These are phyloP conservation scores for Neotoxoptera formosana DNA, from an alignment of 1,140 invertebrate species.

Conservation along the genomic window DNA sequence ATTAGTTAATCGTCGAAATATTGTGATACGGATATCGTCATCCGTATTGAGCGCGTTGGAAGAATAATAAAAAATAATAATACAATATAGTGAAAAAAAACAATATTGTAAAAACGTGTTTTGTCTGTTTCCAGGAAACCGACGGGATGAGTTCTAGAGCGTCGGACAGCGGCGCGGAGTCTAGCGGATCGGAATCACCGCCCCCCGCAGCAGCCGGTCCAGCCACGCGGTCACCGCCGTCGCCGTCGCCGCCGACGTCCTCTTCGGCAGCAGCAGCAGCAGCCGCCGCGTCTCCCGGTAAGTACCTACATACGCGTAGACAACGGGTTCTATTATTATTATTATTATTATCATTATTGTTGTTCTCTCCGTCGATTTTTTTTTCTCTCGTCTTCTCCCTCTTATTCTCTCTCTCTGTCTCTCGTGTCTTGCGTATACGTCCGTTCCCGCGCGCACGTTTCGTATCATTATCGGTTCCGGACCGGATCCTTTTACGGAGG, in stretches of 20 bases:
- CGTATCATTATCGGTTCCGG: constrained; percentile 49
- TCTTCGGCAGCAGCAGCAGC: not conserved
- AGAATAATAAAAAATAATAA: not conserved
- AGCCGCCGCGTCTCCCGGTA: constrained; percentile 48
- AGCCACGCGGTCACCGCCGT: constrained; percentile 1
- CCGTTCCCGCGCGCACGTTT: not conserved
- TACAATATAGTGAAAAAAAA: not conserved
- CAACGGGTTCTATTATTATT: constrained; percentile 9
- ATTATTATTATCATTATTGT: constrained; percentile 17
- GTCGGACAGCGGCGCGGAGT: constrained; percentile 56
- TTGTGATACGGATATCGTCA: not conserved
- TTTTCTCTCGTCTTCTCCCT: not conserved
- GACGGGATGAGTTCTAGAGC: constrained; percentile 55
- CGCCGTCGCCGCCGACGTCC: not conserved
- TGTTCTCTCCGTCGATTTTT: not conserved
- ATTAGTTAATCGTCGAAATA: not conserved
- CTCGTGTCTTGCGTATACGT: not conserved
- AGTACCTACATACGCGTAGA: not conserved
- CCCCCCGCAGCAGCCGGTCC: not conserved
- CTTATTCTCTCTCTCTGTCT: not conserved
- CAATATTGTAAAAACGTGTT: constrained; percentile 18
- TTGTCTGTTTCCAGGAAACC: constrained; percentile 28
- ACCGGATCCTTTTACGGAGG: constrained; percentile 38
- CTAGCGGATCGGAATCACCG: constrained; percentile 53
- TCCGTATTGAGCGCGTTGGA: not conserved